Percentiles rank a stretch among this genome's conserved stretches.
phyloP scores from a whole-genome alignment of 2,113 vertebrate genomes.

The Cynocephalus volans region DNA sequence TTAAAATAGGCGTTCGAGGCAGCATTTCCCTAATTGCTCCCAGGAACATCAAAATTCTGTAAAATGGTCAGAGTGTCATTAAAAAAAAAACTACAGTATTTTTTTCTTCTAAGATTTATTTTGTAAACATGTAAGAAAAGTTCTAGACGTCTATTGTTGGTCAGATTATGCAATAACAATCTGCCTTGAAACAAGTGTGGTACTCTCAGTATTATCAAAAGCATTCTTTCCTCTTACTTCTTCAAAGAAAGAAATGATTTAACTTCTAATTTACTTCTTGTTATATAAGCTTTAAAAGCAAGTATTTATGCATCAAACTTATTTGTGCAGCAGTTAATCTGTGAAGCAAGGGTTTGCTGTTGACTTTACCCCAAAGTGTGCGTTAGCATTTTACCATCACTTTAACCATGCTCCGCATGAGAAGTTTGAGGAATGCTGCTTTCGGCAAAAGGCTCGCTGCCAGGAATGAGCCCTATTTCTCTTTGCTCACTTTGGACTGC shows the following conservation, averaged over 20 bases:
- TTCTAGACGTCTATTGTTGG: not conserved
- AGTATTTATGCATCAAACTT: not conserved
- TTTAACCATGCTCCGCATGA: fast-evolving
- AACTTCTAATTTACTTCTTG: conserved; percentile 37
- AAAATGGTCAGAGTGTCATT: conserved; percentile 32
- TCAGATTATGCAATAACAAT: conserved; percentile 32
- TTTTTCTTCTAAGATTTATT: conserved; percentile 63
- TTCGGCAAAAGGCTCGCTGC: not conserved
- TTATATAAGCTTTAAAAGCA: conserved; percentile 59
- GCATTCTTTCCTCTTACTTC: conserved; percentile 52
- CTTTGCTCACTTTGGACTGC: not conserved
- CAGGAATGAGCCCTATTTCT: not conserved
- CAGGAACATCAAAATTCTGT: conserved; percentile 43
- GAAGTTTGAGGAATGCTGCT: not conserved
- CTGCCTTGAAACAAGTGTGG: not conserved
- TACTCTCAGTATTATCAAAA: conserved; percentile 57
- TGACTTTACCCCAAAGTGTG: not conserved
- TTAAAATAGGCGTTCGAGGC: not conserved
- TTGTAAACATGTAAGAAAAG: conserved; percentile 68
- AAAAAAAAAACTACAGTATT: not conserved
- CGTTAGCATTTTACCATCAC: not conserved
- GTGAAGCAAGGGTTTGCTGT: not conserved
- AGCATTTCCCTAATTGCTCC: not conserved
- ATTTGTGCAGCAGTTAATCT: not conserved
- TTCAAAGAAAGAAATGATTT: conserved; percentile 40